Evolutionary conservation across 1,140 invertebrate genomes (phyloP).

Genomic region (Luehdorfia chinensis): DNA sequence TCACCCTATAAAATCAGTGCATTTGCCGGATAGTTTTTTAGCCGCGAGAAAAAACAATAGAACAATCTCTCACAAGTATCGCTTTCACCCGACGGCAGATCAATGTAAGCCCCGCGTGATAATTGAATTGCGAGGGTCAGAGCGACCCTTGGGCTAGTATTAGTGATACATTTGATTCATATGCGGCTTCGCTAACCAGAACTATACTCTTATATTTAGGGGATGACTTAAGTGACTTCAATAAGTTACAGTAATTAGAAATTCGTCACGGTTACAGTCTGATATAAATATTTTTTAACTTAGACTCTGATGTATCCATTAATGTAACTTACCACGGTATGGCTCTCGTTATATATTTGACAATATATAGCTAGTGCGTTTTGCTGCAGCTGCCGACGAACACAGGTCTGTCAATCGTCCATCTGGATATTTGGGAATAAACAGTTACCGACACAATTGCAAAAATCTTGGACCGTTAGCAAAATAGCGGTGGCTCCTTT

Average conservation of each 20-base stretch:
- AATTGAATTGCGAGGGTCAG: constrained; percentile 72
- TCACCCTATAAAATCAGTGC: constrained; percentile 47
- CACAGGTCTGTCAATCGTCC: no score
- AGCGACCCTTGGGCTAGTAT: constrained; percentile 39
- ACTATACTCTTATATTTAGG: constrained; percentile 15
- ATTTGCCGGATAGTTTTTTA: constrained; percentile 63
- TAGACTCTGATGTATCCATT: no score
- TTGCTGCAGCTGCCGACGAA: no score
- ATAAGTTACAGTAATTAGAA: constrained; percentile 25
- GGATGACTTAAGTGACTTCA: constrained; percentile 22
- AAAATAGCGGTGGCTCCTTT: no score
- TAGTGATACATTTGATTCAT: constrained; percentile 67
- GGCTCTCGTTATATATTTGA: no score
- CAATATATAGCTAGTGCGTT: no score
- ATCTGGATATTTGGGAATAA: no score
- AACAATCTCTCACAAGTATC: constrained; percentile 78
- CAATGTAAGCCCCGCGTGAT: constrained; percentile 68
- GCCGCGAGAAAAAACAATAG: constrained; percentile 77
- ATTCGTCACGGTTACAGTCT: no score
- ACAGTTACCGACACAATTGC: no score
- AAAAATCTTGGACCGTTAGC: no score
- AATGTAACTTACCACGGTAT: no score
- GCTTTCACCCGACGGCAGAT: constrained; percentile 72
- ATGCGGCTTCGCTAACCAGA: constrained; percentile 42
- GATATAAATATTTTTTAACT: no score